Percentiles rank a stretch among this genome's conserved stretches.
These are phyloP conservation scores for Brachionichthys hirsutus DNA, from an alignment of 2,113 vertebrate genomes.

Conservation along the genomic window DNA sequence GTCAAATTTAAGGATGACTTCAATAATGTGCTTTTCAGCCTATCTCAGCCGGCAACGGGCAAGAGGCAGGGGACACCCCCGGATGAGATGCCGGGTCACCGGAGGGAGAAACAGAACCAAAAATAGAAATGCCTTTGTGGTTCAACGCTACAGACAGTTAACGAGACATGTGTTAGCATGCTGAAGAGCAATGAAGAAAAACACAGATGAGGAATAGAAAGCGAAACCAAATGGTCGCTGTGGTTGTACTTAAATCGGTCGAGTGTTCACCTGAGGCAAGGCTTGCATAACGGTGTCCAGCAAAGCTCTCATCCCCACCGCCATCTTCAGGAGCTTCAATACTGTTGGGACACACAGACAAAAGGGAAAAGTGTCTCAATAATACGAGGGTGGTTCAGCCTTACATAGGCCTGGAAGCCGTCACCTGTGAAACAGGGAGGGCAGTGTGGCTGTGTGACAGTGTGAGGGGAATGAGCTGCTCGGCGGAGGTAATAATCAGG, in stretches of 20 bases:
- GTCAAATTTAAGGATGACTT: no score
- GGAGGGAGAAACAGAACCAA: slow-evolving; percentile 15
- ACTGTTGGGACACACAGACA: slow-evolving; percentile 74
- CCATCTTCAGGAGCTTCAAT: slow-evolving; percentile 97
- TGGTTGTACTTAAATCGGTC: slow-evolving; percentile 15
- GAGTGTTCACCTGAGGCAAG: slow-evolving; percentile 89
- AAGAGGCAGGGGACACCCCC: no score
- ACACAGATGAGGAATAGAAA: background rate
- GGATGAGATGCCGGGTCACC: no score
- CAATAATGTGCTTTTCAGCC: no score
- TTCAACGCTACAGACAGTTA: slow-evolving; percentile 23
- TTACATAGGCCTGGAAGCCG: no score
- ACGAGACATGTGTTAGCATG: slow-evolving; percentile 8
- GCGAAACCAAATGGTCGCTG: background rate
- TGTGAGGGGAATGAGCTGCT: no score
- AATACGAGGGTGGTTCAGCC: slow-evolving; percentile 15
- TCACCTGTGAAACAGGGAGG: no score
- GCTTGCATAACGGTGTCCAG: slow-evolving; percentile 99
- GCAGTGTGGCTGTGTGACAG: no score
- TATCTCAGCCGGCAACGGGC: no score
- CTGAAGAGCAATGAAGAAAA: background rate
- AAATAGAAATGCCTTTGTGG: slow-evolving; percentile 28
- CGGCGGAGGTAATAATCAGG: slow-evolving; percentile 48
- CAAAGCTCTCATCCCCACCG: slow-evolving; percentile 95
- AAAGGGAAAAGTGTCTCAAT: background rate